These are phyloP conservation scores for Tanaodytes sp. DNA, from an alignment of 2,888 invertebrate species.

Conservation along the genomic window DNA sequence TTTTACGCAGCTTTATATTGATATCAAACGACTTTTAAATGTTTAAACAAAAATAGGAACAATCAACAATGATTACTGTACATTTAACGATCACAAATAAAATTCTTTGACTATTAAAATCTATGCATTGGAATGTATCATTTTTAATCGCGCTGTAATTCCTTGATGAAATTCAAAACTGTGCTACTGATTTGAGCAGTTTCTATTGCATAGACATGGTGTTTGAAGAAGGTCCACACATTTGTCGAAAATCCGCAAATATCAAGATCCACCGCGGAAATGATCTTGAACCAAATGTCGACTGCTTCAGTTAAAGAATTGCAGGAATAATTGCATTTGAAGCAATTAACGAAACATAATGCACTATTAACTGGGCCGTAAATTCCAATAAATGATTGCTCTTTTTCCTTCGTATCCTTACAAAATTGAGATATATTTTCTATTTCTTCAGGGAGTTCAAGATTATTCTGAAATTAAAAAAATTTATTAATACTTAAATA, in stretches of 20 bases:
- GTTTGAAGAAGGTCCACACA: background rate
- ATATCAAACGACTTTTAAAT: no score
- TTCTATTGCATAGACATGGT: slow-evolving; percentile 5
- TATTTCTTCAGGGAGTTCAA: background rate
- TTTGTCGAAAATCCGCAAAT: background rate
- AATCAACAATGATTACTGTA: no score
- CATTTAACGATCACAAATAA: no score
- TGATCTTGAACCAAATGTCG: slow-evolving; percentile 13
- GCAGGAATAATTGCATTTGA: background rate
- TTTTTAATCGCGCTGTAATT: background rate
- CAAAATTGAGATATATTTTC: background rate
- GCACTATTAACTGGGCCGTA: background rate
- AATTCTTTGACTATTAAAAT: no score
- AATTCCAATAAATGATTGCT: slow-evolving; percentile 7
- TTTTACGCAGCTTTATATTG: no score
- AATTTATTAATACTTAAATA: background rate
- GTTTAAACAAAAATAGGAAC: no score
- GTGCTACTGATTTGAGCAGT: background rate
- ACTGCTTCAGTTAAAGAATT: background rate
- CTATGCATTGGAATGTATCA: no score
- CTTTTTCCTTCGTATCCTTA: background rate
- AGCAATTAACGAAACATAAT: slow-evolving; percentile 7
- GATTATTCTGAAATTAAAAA: background rate
- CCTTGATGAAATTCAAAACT: slow-evolving; percentile 6
- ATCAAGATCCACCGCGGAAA: background rate